Percentiles rank a stretch among this genome's conserved stretches.
These are phyloP conservation scores for Agrotis clavis DNA, from an alignment of 2,888 invertebrate genomes.

Conservation along the genomic window DNA sequence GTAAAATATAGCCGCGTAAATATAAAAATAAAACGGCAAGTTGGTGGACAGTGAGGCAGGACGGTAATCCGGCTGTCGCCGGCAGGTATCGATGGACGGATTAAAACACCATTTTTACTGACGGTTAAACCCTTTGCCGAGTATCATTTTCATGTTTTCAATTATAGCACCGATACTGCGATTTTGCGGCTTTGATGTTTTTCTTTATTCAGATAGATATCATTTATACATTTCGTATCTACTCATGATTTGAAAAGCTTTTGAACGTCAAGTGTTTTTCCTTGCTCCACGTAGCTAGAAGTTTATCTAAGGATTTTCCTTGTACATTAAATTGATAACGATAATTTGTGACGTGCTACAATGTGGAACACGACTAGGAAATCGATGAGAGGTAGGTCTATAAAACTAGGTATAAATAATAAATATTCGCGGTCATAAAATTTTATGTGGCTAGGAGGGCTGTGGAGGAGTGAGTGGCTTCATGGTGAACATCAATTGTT, in stretches of 20 bases:
- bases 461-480: conserved; percentile 67
- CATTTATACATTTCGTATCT: conserved; percentile 9
- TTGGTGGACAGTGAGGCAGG: conserved; percentile 77
- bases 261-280: neutral
- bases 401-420: conserved; percentile 88
- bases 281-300: neutral
- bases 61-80: conserved; percentile 85
- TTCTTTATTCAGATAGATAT: conserved; percentile 22
- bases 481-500: conserved; percentile 79
- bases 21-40: conserved; percentile 72
- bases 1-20: conserved; percentile 68
- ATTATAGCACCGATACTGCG: conserved; percentile 73
- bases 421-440: conserved; percentile 87
- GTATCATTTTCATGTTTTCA: conserved; percentile 82
- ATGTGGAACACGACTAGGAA: conserved; percentile 68
- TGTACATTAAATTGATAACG: conserved; percentile 32
- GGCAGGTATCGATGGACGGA: conserved; percentile 88
- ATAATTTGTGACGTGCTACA: conserved; percentile 66
- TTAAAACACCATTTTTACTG: conserved; percentile 89
- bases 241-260: neutral
- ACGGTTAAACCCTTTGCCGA: conserved; percentile 80
- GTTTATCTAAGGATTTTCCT: too few species aligned
- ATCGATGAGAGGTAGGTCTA: conserved; percentile 78
- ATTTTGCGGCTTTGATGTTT: conserved; percentile 61
- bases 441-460: conserved; percentile 83